These are phyloP conservation scores for Musca vetustissima DNA, from an alignment of 1,140 invertebrate genomes.

Conservation along the genomic window DNA sequence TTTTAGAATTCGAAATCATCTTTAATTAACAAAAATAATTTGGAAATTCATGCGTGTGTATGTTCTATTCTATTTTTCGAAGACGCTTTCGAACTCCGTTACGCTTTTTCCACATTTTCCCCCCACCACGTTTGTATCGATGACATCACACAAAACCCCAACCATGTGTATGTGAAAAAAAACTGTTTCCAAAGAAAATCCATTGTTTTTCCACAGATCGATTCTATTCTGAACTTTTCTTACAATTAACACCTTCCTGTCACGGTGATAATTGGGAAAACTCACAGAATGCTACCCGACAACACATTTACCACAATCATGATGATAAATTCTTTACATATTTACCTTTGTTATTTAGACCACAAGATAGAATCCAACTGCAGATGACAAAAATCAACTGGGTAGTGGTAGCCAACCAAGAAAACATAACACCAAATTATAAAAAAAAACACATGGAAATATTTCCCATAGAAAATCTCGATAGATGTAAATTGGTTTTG, in stretches of 20 bases:
- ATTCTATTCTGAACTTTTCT: background rate
- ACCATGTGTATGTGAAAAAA: background rate
- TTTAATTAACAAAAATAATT: too few species aligned
- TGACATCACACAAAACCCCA: background rate
- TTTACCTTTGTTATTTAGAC: background rate
- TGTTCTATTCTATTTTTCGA: too few species aligned
- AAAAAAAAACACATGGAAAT: too few species aligned
- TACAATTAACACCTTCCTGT: slow-evolving; percentile 7
- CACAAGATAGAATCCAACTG: background rate
- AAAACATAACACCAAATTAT: too few species aligned
- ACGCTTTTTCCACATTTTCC: too few species aligned
- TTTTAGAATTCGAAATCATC: too few species aligned
- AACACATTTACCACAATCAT: background rate
- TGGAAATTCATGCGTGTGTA: too few species aligned
- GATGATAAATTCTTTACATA: background rate
- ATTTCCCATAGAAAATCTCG: too few species aligned
- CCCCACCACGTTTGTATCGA: background rate
- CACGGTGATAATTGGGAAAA: slow-evolving; percentile 8
- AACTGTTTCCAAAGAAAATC: background rate
- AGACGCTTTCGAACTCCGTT: too few species aligned
- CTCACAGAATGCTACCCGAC: background rate
- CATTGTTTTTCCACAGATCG: slow-evolving; percentile 2
- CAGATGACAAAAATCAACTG: slow-evolving; percentile 5
- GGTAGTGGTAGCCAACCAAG: too few species aligned
- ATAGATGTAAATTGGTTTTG: too few species aligned